phyloP scores from a whole-genome alignment of 2,797 vertebrate species.

The Pangasius sanitwongsei region DNA sequence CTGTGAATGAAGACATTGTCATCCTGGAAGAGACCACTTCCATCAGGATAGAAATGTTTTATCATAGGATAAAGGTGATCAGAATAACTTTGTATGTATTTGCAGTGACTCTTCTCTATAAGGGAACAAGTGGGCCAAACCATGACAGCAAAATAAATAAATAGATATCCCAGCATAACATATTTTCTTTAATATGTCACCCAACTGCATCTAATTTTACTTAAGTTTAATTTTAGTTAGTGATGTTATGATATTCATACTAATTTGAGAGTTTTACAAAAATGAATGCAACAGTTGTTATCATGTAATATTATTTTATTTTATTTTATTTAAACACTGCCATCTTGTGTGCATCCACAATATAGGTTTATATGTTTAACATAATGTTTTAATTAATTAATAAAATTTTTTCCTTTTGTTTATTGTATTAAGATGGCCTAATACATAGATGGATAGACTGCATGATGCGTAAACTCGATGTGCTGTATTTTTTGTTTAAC shows the following conservation, averaged over 20 bases:
- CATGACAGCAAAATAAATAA: background rate
- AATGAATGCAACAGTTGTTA: no score
- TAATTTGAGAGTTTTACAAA: background rate
- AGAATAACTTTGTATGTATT: background rate
- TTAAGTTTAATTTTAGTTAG: background rate
- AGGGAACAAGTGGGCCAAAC: background rate
- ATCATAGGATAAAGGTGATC: background rate
- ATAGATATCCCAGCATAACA: background rate
- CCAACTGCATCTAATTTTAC: background rate
- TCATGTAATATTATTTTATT: background rate
- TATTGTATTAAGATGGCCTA: background rate
- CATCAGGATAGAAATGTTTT: background rate
- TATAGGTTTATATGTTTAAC: background rate
- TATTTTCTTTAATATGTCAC: background rate
- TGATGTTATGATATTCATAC: background rate
- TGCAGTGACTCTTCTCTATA: background rate
- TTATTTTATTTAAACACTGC: conserved; percentile 30
- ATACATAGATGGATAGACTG: background rate
- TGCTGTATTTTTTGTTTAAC: background rate
- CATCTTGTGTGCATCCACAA: conserved; percentile 45
- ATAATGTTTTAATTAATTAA: background rate
- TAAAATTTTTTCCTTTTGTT: no score
- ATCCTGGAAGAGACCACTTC: background rate
- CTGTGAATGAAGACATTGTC: background rate
- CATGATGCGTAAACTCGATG: background rate